A percentile compares a stretch with the other conserved stretches of the same genome.
Evolutionary conservation across 1,140 invertebrate genomes (phyloP).

Genomic region (Eurosta solidaginis): DNA sequence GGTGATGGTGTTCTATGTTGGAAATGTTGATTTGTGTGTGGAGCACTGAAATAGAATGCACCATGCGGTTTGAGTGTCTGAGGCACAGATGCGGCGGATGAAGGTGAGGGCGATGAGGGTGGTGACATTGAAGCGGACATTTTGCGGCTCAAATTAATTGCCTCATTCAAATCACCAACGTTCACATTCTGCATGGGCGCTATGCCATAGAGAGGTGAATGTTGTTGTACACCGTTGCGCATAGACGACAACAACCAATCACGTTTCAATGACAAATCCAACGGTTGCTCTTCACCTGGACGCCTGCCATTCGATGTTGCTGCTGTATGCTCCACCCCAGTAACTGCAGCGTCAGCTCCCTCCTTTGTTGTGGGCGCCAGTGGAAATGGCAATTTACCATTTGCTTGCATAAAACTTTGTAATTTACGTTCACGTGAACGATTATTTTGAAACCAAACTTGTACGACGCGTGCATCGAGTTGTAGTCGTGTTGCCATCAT

Average conservation of each 20-base stretch:
- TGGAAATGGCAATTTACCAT: conserved; percentile 14
- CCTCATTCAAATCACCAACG: conserved; percentile 63
- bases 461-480: conserved; percentile 90
- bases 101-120: conserved; percentile 46
- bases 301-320: not conserved
- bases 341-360: not conserved
- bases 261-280: conserved; percentile 86
- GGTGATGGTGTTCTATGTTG: conserved; percentile 61
- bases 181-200: conserved; percentile 47
- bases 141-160: conserved; percentile 73
- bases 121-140: conserved; percentile 63
- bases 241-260: conserved; percentile 50
- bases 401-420: conserved; percentile 49
- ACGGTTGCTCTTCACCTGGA: conserved; percentile 73
- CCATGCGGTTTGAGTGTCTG: conserved; percentile 36
- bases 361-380: conserved; percentile 31
- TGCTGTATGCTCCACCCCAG: not conserved
- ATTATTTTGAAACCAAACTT: conserved; percentile 98
- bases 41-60: conserved; percentile 45
- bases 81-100: conserved; percentile 63
- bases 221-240: conserved; percentile 63
- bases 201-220: conserved; percentile 65
- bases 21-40: conserved; percentile 39
- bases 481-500: conserved; percentile 88
- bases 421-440: conserved; percentile 86